Evolutionary conservation across 1,140 invertebrate genomes (phyloP).

Genomic region (Rhagoletis pomonella): DNA sequence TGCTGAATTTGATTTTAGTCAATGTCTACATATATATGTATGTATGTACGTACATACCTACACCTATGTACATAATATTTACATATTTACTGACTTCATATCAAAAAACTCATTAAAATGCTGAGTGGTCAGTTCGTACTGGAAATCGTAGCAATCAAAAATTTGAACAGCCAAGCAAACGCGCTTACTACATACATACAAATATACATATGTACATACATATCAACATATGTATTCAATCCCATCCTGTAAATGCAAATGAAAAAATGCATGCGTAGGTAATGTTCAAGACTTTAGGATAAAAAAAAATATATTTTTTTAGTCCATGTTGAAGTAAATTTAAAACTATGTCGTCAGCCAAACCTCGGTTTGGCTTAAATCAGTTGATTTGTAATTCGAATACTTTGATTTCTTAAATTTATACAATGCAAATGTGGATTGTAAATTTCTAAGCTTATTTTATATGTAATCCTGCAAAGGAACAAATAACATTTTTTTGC

Average conservation of each 20-base stretch:
- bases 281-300: not conserved
- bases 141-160: no score
- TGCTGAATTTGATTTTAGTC: no score
- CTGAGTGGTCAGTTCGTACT: no score
- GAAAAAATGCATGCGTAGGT: not conserved
- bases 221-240: not conserved
- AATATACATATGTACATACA: no score
- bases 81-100: no score
- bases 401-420: constrained; percentile 23
- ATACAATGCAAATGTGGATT: constrained; percentile 21
- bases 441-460: not conserved
- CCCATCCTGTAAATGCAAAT: not conserved
- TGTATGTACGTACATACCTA: not conserved
- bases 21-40: not conserved
- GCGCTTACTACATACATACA: no score
- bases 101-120: no score
- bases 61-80: not conserved
- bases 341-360: not conserved
- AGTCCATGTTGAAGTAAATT: not conserved
- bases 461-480: not conserved
- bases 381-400: not conserved
- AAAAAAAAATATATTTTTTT: not conserved
- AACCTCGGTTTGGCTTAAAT: not conserved
- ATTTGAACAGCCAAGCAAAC: no score
- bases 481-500: not conserved